Evolutionary conservation across 2,888 invertebrate species (phyloP).

Genomic region (Drosophila diplacantha): DNA sequence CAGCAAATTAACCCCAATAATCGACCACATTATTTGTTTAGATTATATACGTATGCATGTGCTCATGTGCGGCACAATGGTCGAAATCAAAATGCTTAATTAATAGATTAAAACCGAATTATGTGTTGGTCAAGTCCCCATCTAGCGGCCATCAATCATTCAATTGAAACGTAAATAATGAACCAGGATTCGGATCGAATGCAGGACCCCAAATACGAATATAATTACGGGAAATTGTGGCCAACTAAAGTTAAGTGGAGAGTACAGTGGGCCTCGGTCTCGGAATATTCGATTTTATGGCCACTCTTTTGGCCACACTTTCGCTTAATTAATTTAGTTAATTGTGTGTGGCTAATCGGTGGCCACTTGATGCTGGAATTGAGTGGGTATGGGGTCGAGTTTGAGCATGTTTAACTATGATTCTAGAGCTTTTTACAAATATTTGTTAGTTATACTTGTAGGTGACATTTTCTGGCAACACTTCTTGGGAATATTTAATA

Average conservation of each 20-base stretch:
- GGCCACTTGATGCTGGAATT: not conserved
- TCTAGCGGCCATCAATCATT: conserved; percentile 39
- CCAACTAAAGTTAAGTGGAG: conserved; percentile 26
- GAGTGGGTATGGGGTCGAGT: not conserved
- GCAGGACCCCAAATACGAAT: conserved; percentile 33
- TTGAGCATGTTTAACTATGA: not conserved
- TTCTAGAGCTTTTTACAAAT: not conserved
- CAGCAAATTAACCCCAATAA: conserved; percentile 62
- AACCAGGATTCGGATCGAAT: conserved; percentile 35
- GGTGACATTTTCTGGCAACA: not conserved
- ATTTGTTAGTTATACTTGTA: not conserved
- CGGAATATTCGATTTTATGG: not conserved
- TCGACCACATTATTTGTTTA: conserved; percentile 59
- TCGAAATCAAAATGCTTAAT: conserved; percentile 58
- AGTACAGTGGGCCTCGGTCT: conserved; percentile 15
- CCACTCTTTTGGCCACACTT: not conserved
- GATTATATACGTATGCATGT: conserved; percentile 33
- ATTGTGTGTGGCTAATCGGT: not conserved
- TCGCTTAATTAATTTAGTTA: not conserved
- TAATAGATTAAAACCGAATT: conserved; percentile 70
- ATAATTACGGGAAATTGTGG: conserved; percentile 30
- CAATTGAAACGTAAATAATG: conserved; percentile 65
- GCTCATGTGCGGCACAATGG: conserved; percentile 13
- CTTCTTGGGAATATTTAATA: too few relatives aligned
- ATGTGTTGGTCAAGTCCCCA: conserved; percentile 28